These are phyloP conservation scores for Propithecus coquereli DNA, from an alignment of 2,113 vertebrate genomes.

Conservation along the genomic window DNA sequence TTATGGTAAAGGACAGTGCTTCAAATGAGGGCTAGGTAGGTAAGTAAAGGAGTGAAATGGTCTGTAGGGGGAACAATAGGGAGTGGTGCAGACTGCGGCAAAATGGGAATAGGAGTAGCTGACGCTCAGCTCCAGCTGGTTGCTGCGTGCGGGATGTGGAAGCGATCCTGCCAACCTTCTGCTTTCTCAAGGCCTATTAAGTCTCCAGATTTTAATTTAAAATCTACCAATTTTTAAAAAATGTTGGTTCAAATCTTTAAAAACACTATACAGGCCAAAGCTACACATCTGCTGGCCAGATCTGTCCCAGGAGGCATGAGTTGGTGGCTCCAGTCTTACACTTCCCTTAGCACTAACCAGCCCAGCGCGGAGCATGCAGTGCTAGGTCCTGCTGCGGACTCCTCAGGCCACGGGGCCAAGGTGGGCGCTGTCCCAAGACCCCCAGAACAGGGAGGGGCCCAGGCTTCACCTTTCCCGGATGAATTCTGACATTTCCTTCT, in stretches of 20 bases:
- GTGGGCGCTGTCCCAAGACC: not conserved
- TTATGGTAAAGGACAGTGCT: not conserved
- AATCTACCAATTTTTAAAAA: not conserved
- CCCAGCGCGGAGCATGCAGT: not conserved
- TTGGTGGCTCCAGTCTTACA: not conserved
- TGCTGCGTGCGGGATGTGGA: accelerated
- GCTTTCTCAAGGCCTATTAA: not conserved
- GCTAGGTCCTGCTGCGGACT: accelerated
- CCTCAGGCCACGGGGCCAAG: not conserved
- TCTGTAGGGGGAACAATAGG: not conserved
- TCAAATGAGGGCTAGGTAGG: not conserved
- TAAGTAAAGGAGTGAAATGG: not conserved
- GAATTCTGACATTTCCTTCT: constrained; percentile 99
- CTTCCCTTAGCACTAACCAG: accelerated
- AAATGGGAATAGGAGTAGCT: not conserved
- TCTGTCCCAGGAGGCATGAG: not conserved
- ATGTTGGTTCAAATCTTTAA: not conserved
- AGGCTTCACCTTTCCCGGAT: constrained; percentile 92
- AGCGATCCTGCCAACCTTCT: not conserved
- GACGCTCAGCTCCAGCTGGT: not conserved
- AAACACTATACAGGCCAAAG: not conserved
- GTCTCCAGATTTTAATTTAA: not conserved
- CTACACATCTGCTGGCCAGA: not conserved
- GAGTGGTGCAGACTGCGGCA: not conserved
- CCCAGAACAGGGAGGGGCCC: accelerated